Base-by-base conservation (phyloP, 2,113 vertebrate genomes). In the Ptilonorhynchus violaceus region DNA sequence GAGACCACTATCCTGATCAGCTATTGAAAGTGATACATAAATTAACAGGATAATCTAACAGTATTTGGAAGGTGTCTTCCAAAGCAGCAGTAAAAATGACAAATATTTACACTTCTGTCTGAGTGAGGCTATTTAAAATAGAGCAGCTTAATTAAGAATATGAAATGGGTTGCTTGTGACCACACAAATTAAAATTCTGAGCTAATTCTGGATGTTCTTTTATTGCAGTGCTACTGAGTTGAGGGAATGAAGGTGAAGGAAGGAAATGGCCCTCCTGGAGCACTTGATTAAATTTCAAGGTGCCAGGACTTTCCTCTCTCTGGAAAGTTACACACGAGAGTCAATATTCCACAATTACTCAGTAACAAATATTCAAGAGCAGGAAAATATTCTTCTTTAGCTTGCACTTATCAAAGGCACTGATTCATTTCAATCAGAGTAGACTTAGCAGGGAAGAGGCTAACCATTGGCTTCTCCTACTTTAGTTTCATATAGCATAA, bases 321-420 rank as follows among this genome's bases (percentile, higher is more conserved):
- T 79, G 75, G 21, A 19, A 63, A 47, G 37, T 55, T 92, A 88
- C 81, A 49, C 62, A 63, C 1, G 3, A 74, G 27, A 55, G 85
- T 85, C n/a, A 77, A 58, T 83, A 88, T 62, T 59, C 30, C 50
- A 52, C 13, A 63, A 50, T 80, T 89, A 85, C 56, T 69, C 62
- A 84, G n/a, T 93, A 39, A 94, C 47, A 85, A 92, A 89, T 50
- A 62, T 93, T 91, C 63, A 74, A 91, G 44, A 93, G 49, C 56
- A 88, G 72, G 66, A 93, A 85, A 92, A 86, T 63, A 63, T 56
- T 92, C 95, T 92, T 91, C 72, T 89, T 93, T 75, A 94, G 47
- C 41, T 95, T 94, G 69, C 79, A 84, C 52, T 91, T 81, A 30
- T 73, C 79, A 95, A 97, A 97, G 96, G 94, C 97, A 97, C 96